A percentile compares a stretch with the other conserved stretches of the same genome.
Evolutionary conservation across 2,888 invertebrate species (phyloP).

Genomic region (Caenorhabditis imperialis): DNA sequence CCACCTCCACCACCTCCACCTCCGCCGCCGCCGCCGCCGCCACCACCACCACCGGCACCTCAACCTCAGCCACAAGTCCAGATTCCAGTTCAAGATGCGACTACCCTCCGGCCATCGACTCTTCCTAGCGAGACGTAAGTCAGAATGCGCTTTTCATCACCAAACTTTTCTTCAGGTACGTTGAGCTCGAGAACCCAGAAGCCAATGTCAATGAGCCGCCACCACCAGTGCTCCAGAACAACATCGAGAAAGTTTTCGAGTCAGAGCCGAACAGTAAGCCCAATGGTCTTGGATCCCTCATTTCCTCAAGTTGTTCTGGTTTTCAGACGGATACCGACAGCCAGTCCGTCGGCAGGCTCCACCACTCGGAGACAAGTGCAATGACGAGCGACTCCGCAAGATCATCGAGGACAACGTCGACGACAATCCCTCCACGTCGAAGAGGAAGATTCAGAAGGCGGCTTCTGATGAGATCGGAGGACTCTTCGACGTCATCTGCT

Average conservation of each 20-base stretch:
- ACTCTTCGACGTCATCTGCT: slow-evolving; percentile 71
- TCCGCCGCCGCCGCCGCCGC: slow-evolving; percentile 31
- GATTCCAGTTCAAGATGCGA: slow-evolving; percentile 40
- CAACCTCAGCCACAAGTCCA: slow-evolving; percentile 26
- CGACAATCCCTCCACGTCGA: slow-evolving; percentile 67
- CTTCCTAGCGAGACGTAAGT: slow-evolving; percentile 59
- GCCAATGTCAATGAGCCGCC: slow-evolving; percentile 25
- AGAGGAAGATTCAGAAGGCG: slow-evolving; percentile 69
- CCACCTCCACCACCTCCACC: slow-evolving; percentile 34
- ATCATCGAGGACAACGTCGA: slow-evolving; percentile 67
- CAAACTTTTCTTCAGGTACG: slow-evolving; percentile 56
- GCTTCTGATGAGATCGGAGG: slow-evolving; percentile 68
- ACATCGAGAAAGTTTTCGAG: slow-evolving; percentile 57
- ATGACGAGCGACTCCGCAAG: slow-evolving; percentile 64
- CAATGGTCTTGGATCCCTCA: neutral
- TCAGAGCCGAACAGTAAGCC: slow-evolving; percentile 59
- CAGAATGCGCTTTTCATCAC: too few relatives aligned
- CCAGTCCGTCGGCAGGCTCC: slow-evolving; percentile 59
- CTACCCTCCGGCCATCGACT: slow-evolving; percentile 40
- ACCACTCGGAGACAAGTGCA: slow-evolving; percentile 63
- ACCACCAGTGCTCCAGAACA: slow-evolving; percentile 48
- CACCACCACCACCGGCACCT: slow-evolving; percentile 41
- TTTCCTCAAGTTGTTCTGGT: neutral
- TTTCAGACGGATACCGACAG: slow-evolving; percentile 62
- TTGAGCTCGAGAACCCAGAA: slow-evolving; percentile 63